Evolutionary conservation across 2,888 invertebrate species (phyloP), one percentile per base, ranked within the genome.

Genomic region (Gymnoscelis rufifasciata): DNA sequence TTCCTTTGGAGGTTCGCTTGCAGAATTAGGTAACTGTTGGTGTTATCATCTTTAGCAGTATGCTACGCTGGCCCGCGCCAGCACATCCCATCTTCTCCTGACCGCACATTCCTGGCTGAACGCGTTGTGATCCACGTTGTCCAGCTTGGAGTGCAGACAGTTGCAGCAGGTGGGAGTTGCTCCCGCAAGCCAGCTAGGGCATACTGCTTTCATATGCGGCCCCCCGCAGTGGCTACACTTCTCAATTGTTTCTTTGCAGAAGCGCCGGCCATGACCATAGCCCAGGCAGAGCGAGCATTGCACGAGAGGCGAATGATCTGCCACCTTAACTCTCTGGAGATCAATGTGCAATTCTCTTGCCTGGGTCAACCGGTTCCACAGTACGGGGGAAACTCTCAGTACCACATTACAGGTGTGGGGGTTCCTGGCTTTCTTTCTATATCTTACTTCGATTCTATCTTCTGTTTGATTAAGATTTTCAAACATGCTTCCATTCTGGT

Each of bases 211-310:
- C 14, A 46, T 12, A 15, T 52, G 52, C 0, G 43, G 38, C 3
- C 52, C 49, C 1, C 43, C 43, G 12, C 49, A 49, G 33, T 52
- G 49, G 39, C 43, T 40, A 12, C 37, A 52, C n/a, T 24, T 43
- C 3, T 36, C 29, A 1, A 35, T 4, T 1, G 19, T 23, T 7
- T 28, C 28, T 3, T 28, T 35, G 10, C 36, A 36, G 36, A 11
- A 12, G 3, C 29, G 7, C 7, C 37, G 6, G 7, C 37, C 26
- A n/a, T 36, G 36, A 1, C 35, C 35, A 10, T 35, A 38, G 0
- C 27, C 38, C 14, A 38, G 27, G 7, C 38, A 38, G 12, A 19
- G 38, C 1, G 38, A 38, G 8, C 38, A 38, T 11, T 38, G 38
- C 1, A 38, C 11, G 3, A 38, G n/a, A 3, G 38, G 38, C 2